A percentile compares a stretch with the other conserved stretches of the same genome.
These are phyloP conservation scores for Drosophila triauraria DNA, from an alignment of 1,140 invertebrate species.

Conservation along the genomic window DNA sequence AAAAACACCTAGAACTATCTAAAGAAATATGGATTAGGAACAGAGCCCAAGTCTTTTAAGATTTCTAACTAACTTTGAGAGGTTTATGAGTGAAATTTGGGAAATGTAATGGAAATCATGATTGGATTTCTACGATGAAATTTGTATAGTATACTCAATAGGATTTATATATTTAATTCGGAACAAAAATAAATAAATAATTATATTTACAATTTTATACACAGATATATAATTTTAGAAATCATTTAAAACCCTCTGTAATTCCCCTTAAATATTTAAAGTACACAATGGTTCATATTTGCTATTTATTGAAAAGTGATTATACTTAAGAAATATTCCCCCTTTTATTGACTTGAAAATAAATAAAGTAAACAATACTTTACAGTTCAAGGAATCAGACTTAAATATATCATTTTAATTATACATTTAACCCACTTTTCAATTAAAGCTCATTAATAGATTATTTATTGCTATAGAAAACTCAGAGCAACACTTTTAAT, in stretches of 20 bases:
- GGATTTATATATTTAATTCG: accelerated
- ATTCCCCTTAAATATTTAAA: background rate
- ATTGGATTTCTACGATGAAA: background rate
- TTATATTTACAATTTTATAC: background rate
- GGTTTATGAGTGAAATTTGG: background rate
- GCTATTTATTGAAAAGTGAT: background rate
- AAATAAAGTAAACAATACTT: background rate
- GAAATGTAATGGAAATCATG: background rate
- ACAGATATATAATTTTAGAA: background rate
- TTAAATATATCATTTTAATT: background rate
- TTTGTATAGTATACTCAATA: background rate
- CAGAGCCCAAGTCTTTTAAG: background rate
- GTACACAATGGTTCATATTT: background rate
- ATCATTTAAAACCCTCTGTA: background rate
- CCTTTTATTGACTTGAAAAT: too few species aligned
- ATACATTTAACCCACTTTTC: constrained; percentile 1
- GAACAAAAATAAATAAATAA: too few species aligned
- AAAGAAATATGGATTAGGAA: background rate
- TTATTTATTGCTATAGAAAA: background rate
- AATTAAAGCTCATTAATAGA: background rate
- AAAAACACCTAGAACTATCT: background rate
- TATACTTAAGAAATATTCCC: too few species aligned
- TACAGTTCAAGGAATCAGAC: background rate
- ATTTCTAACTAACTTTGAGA: too few species aligned
- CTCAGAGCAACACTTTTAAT: background rate